Base-by-base conservation (phyloP, 2,797 vertebrate genomes). In the Phyllotis vaccarum region DNA sequence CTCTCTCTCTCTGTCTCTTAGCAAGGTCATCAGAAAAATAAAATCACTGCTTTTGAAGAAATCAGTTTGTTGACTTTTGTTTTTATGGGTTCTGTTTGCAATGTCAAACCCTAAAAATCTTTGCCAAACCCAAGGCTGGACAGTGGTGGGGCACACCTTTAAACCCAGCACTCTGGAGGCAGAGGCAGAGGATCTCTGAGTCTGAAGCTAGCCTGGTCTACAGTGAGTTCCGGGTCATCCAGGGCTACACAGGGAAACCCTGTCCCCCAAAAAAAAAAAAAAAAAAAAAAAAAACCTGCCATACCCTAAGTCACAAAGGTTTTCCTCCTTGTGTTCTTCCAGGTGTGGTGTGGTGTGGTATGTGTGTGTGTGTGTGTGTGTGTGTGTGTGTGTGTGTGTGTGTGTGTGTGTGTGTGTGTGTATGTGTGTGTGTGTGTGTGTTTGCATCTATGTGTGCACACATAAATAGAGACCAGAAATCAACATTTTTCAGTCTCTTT, bases 21-120 rank as follows among this genome's bases (percentile, higher is more conserved):
- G 31, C 29, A 34, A 46, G 86, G 5, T 31, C 19, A 72, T 74
- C 40, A n/a, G 37, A 83, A 90, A 56, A 87, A 34, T 17, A 43
- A 80, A 54, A 46, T 17, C 56, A 43, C n/a, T 54, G 60, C n/a
- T 83, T 90, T 87, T 70, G 29, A 90, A 9, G 52, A 96, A 49
- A 8, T 72, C 34, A 10, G 3, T 49, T 76, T 82, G 22, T 54
- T 49, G 46, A 58, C 16, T 72, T 83, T 78, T 37, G 74, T 88
- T 78, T 75, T 49, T 91, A 22, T 88, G 40, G 12, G 49, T 83
- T 88, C 37, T 66, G 37, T 17, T 56, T 90, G 82, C 62, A 43
- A 19, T 46, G 58, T 90, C 43, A n/a, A 70, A 75, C 3, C 58
- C 90, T 75, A 81, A 86, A 64, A 12, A 40, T 78, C 54, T 78